A percentile compares a stretch with the other conserved stretches of the same genome.
These are phyloP conservation scores for rabbit (Oryctolagus cuniculus) DNA, from an alignment of 2,113 vertebrate genomes.

Conservation along the genomic window DNA sequence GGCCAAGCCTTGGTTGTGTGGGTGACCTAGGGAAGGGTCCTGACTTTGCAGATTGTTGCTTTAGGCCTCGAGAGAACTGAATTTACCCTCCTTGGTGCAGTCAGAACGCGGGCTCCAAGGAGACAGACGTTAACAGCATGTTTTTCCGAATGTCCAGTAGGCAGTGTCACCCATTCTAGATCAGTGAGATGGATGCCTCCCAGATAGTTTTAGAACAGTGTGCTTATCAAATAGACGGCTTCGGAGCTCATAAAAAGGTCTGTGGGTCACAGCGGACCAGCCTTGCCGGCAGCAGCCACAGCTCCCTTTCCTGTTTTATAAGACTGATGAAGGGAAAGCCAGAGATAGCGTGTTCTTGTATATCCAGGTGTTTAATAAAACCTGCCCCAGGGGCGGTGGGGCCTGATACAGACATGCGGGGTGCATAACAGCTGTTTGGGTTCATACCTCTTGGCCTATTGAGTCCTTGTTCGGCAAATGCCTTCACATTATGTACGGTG, in stretches of 20 bases:
- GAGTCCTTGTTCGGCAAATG: slow-evolving; percentile 21
- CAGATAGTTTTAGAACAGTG: neutral
- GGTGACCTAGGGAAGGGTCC: neutral
- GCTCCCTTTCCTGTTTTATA: neutral
- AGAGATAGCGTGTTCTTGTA: neutral
- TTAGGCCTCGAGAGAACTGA: slow-evolving; percentile 5
- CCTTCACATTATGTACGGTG: neutral
- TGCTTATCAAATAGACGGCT: neutral
- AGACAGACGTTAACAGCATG: neutral
- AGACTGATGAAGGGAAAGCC: neutral
- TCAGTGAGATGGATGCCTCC: neutral
- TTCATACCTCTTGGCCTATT: neutral
- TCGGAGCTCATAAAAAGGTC: neutral
- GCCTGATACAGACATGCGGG: neutral
- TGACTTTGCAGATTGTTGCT: neutral
- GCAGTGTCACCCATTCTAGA: neutral
- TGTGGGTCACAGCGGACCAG: neutral
- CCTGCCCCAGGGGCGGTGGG: neutral
- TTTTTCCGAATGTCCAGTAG: neutral
- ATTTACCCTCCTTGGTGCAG: slow-evolving; percentile 26
- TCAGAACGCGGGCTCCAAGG: neutral
- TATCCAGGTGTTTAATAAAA: neutral
- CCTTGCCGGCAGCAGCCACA: neutral
- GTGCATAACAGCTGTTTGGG: neutral
- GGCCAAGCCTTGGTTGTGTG: neutral